Base-by-base conservation (phyloP, 2,797 vertebrate species). In the Fistularia commersonii region DNA sequence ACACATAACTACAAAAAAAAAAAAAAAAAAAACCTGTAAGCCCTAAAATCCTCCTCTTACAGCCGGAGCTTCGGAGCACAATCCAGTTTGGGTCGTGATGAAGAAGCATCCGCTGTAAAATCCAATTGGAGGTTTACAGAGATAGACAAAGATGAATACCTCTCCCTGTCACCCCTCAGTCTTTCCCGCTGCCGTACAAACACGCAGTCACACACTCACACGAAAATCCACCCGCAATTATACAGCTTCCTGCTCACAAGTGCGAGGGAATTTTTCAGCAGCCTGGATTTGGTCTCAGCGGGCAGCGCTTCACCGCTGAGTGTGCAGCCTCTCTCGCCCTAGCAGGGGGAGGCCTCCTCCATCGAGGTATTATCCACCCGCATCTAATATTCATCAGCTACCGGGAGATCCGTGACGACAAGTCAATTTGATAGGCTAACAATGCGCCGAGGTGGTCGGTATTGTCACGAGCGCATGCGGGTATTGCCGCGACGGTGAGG, bases 321-420 rank as follows among this genome's bases (percentile, higher is more conserved):
- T 51, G 51, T 52, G 67, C 63, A 77, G 69, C 72, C 66, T 67
- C 60, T 44, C 63, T 11, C 42, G 53, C 49, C 69, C 60, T 47
- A 50, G 70, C 10, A 61, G 74, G 74, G 80, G 77, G 66, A 72
- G 79, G 73, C 72, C 74, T 74, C 80, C 77, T 74, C 66, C 57
- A 64, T 80, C 11, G 41, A 72, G 62, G 72, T 76, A 76, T 79
- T 75, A 85, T 79, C 76, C 44, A 1, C 63, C 68, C 53, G 64
- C 79, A 88, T 88, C 74, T 74, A 84, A 80, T 84, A 85, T 84
- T 88, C 70, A 88, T 87, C 77, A 80, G 70, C 51, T 51, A 37
- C 80, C 68, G 83, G 66, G 76, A 77, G 80, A 84, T 75, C 75
- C 9, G 65, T 72, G 81, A 77, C 61, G 64, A 74, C 59, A 54